Conservation (phyloP, 2,797 vertebrate species). For the Chrosomus eos region DNA sequence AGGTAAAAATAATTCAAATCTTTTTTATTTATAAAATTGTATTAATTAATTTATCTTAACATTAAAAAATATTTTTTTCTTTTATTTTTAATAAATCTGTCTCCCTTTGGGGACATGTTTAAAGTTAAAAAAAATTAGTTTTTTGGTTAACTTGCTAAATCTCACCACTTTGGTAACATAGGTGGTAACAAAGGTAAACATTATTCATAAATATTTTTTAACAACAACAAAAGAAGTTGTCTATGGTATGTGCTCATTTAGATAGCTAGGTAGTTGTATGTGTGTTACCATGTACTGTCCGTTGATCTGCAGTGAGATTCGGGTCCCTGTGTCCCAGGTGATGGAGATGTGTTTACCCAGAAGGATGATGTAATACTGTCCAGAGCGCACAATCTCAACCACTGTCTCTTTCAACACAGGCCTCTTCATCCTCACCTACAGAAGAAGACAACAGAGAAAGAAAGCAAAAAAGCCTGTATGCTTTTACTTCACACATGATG, state of each 20-base stretch:
- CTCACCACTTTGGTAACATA: not conserved
- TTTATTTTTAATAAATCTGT: not conserved
- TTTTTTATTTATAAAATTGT: not conserved
- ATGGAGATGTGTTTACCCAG: slow-evolving; percentile 85
- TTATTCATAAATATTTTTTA: slow-evolving; percentile 7
- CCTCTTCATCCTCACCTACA: slow-evolving; percentile 85
- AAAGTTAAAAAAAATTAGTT: not conserved
- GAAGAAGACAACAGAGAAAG: slow-evolving; percentile 20
- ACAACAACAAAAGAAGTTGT: not conserved
- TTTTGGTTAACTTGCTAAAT: not conserved
- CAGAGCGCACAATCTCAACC: slow-evolving; percentile 89
- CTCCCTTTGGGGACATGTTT: not conserved
- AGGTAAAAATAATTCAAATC: not conserved
- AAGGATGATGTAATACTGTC: slow-evolving; percentile 86
- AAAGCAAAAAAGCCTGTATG: not conserved
- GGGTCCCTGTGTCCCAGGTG: slow-evolving; percentile 89
- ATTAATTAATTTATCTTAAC: not conserved
- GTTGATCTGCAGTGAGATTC: slow-evolving; percentile 85
- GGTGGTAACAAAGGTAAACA: not conserved
- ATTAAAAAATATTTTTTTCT: too few species aligned
- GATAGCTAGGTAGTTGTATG: not conserved
- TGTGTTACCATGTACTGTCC: slow-evolving; percentile 80
- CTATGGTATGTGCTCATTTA: not conserved
- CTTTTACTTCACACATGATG: not conserved
- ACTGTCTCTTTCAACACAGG: slow-evolving; percentile 78